Base-by-base conservation (phyloP, 1,140 invertebrate genomes). In the Megathymus violae region DNA sequence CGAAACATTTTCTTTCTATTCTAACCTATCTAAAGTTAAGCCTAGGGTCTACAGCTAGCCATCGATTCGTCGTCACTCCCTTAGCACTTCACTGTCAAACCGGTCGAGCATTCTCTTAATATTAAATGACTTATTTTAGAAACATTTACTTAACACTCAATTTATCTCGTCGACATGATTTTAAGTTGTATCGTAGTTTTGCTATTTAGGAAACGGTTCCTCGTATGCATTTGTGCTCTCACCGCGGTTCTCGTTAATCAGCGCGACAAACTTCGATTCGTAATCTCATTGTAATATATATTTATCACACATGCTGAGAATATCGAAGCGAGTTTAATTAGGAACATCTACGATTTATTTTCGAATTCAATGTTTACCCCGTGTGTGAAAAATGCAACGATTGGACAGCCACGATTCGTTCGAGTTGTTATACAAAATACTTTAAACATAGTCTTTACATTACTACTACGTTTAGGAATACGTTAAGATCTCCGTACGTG, bases 11-110 rank as follows among this genome's bases (percentile, higher is more conserved):
- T 77, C 67, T 84, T 80, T 76, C 80, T 89, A 89, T 78, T 79
- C 81, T 91, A 91, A 75, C 84, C 88, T 91, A 91, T 86, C 88
- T 89, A 88, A 80, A 80, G 71, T 83, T 88, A 89, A 87, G 63
- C 77, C 84, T 91, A 91, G 61, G 50, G 38, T 66, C 76, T 82
- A 82, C 72, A 77, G 54, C 80, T 91, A 89, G 71, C 85, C 86
- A 59, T 84, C 83, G 64, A 77, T 76, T 76, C 68, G 51, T 77
- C 74, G 64, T 73, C 80, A 59, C 72, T 71, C 81, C 77, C 60
- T 74, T 74, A 76, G 71, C 73, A 74, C 67, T 78, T 78, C 77
- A 71, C 74, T 76, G 69, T 64, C 82, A 71, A 82, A 82, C 85
- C 61, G 72, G 62, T 78, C 80, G 58, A 81, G 69, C 86, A 64